Evolutionary conservation across 2,797 vertebrate genomes (phyloP).

Genomic region (Telmatherina bonti): DNA sequence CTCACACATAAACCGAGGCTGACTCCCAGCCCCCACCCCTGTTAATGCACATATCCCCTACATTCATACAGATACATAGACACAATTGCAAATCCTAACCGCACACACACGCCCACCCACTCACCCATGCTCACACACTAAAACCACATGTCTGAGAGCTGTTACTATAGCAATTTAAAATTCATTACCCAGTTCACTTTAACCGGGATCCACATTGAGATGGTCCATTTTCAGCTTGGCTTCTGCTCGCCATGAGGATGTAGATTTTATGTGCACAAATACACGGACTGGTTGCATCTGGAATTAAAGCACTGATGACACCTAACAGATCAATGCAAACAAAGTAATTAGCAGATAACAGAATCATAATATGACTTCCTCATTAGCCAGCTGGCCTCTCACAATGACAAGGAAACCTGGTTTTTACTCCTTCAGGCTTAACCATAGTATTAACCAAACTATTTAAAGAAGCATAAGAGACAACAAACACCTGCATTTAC

Average conservation of each 20-base stretch:
- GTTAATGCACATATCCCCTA: constrained; percentile 75
- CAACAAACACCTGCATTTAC: too few species aligned
- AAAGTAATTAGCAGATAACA: too few species aligned
- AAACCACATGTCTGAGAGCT: constrained; percentile 84
- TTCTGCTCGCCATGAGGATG: constrained; percentile 23
- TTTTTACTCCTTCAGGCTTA: neutral
- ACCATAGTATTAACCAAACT: neutral
- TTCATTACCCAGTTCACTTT: constrained; percentile 86
- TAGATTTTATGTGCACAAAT: constrained; percentile 32
- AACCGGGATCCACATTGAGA: constrained; percentile 75
- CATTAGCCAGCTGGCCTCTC: neutral
- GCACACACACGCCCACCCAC: constrained; percentile 76
- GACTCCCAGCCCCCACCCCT: constrained; percentile 76
- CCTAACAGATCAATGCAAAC: too few species aligned
- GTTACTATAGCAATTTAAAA: constrained; percentile 87
- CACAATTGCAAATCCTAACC: constrained; percentile 75
- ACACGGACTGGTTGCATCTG: constrained; percentile 7
- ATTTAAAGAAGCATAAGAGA: too few species aligned
- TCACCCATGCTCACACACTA: constrained; percentile 78
- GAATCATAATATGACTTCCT: neutral
- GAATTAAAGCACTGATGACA: constrained; percentile 7
- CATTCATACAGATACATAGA: constrained; percentile 78
- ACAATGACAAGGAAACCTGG: neutral
- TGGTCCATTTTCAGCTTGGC: constrained; percentile 66
- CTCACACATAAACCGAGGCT: constrained; percentile 74